Percentiles rank a stretch among this genome's conserved stretches.
Evolutionary conservation across 2,888 invertebrate species (phyloP).

Genomic region (Drosophila monieri): DNA sequence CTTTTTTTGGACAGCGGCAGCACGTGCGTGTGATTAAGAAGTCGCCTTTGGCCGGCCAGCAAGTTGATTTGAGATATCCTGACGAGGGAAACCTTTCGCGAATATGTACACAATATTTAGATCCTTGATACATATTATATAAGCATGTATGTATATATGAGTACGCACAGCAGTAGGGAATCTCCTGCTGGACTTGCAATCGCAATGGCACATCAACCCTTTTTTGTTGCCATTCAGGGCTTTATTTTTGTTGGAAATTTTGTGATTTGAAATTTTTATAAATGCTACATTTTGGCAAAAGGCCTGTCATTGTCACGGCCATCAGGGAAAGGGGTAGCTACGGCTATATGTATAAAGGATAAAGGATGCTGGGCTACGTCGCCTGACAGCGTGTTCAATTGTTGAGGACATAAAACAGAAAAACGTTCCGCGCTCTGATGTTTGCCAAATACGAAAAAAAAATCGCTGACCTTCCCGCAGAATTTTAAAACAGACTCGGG

Average conservation of each 20-base stretch:
- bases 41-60: conserved; percentile 57
- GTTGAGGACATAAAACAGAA: conserved; percentile 51
- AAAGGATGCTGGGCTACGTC: conserved; percentile 54
- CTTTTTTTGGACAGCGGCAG: conserved; percentile 34
- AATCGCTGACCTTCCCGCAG: conserved; percentile 68
- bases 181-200: conserved; percentile 39
- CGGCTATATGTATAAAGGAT: conserved; percentile 41
- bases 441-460: conserved; percentile 43
- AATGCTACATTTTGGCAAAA: conserved; percentile 75
- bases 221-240: conserved; percentile 50
- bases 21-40: conserved; percentile 64
- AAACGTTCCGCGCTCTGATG: conserved; percentile 46
- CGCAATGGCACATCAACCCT: conserved; percentile 59
- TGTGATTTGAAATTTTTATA: conserved; percentile 64
- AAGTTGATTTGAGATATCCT: conserved; percentile 26
- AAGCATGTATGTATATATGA: not conserved
- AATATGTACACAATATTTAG: not conserved
- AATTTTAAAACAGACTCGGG: conserved; percentile 30
- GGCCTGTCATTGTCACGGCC: conserved; percentile 46
- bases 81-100: conserved; percentile 4
- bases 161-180: conserved; percentile 33
- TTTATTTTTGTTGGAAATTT: conserved; percentile 63
- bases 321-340: conserved; percentile 67
- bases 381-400: conserved; percentile 62
- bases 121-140: not conserved